Base-by-base conservation (phyloP, 2,113 vertebrate species). In the Atractosteus spatula region DNA sequence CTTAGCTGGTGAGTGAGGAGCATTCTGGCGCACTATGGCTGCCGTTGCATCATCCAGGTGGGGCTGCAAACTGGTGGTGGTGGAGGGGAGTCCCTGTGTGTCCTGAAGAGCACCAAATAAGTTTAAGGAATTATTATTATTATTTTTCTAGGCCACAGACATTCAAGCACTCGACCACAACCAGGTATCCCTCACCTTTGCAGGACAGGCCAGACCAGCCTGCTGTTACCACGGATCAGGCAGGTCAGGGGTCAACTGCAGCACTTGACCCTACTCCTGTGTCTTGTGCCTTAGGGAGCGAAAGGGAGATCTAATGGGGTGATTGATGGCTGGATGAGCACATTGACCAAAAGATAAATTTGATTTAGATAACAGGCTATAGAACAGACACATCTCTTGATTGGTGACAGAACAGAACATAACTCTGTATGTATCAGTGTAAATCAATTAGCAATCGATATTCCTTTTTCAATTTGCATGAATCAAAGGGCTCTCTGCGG, bases 391-490 rank as follows among this genome's bases (percentile, higher is more conserved):
- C 66, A 74, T 74, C 80, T 75, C 66, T 76, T 69, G 76, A 62
- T 79, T 57, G 78, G 70, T 71, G 16, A 62, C 51, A 71, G 72
- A 78, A 64, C 41, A 64, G 62, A 64, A 64, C 17, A 64, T 5
- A 64, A 41, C 17, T 5, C 62, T 68, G 71, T 76, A 80, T 80
- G 80, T 73, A 82, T 85, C 80, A 79, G 75, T 81, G 67, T 88
- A 88, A 89, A 86, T 87, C 81, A 89, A 86, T 91, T 87, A 88
- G 73, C 71, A 77, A 85, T 85, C 81, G 76, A 85, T 89, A 81
- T 47, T 69, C 75, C 79, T 84, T 80, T 64, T 84, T 76, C 78
- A 86, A 85, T 90, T 89, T 90, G 79, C 85, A 89, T 85, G 84
- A 81, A 86, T 86, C 78, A 87, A 66, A 65, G 66, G 51, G 44